Percentiles rank a stretch among this genome's conserved stretches.
These are phyloP conservation scores for Enoplolaimus lenunculus DNA, from an alignment of 2,888 invertebrate genomes.

Conservation along the genomic window DNA sequence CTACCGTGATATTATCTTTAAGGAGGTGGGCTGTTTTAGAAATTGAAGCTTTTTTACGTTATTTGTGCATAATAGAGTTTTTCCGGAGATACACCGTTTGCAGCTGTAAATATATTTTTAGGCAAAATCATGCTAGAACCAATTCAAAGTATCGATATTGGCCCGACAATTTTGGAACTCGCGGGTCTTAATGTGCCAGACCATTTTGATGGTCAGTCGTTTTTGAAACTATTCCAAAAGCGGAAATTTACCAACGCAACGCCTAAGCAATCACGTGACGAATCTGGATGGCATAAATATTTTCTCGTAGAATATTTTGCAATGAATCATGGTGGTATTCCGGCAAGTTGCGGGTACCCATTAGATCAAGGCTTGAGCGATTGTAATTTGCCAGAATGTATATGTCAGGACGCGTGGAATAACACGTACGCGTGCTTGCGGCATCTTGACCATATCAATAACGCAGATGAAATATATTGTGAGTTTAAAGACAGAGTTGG, in stretches of 20 bases:
- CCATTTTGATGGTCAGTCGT: too few species aligned
- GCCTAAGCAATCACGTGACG: too few species aligned
- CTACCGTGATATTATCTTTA: too few species aligned
- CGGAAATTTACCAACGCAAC: too few species aligned
- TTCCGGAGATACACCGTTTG: too few species aligned
- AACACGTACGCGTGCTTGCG: slow-evolving; percentile 67
- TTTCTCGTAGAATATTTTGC: slow-evolving; percentile 3
- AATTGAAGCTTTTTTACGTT: too few species aligned
- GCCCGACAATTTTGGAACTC: not conserved
- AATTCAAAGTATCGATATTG: not conserved
- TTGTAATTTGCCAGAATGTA: slow-evolving; percentile 49
- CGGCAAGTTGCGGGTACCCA: not conserved
- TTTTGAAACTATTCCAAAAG: too few species aligned
- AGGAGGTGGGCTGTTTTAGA: too few species aligned
- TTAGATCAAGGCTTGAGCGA: not conserved
- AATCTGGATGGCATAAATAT: too few species aligned
- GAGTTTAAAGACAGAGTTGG: slow-evolving; percentile 33
- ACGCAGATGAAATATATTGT: not conserved
- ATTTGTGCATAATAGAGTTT: too few species aligned
- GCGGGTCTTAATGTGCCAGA: not conserved
- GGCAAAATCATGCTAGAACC: too few species aligned
- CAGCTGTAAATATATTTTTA: too few species aligned
- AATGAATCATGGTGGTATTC: not conserved
- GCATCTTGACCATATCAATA: slow-evolving; percentile 48
- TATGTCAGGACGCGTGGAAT: slow-evolving; percentile 68